These are phyloP conservation scores for Caenorhabditis uteleia DNA, from an alignment of 2,888 invertebrate genomes.

Conservation along the genomic window DNA sequence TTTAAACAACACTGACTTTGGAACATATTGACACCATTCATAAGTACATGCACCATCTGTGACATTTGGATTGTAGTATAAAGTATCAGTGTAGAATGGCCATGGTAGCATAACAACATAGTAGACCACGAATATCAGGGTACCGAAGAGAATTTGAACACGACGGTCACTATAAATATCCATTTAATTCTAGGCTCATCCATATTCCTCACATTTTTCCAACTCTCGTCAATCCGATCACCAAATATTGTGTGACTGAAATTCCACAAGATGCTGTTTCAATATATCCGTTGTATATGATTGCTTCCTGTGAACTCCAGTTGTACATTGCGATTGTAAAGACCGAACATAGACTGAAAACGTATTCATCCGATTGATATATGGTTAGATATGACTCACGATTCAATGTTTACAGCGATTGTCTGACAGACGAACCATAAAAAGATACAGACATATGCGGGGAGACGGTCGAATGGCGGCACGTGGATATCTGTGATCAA, in stretches of 20 bases:
- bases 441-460: constrained; percentile 40
- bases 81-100: constrained; percentile 37
- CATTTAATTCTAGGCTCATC: not conserved
- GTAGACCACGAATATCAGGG: constrained; percentile 33
- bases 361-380: not conserved
- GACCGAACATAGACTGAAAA: constrained; percentile 34
- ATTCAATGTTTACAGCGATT: constrained; percentile 40
- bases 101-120: constrained; percentile 42
- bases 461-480: constrained; percentile 37
- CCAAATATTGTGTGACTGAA: constrained; percentile 33
- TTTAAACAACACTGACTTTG: too few species aligned
- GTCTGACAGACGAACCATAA: constrained; percentile 44
- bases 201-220: constrained; percentile 32
- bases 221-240: constrained; percentile 39
- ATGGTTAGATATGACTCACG: constrained; percentile 2
- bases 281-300: constrained; percentile 49
- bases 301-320: constrained; percentile 50
- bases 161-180: constrained; percentile 34
- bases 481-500: constrained; percentile 28
- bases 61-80: constrained; percentile 33
- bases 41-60: constrained; percentile 44
- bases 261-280: constrained; percentile 37
- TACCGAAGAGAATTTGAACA: constrained; percentile 39
- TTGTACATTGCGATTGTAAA: constrained; percentile 53
- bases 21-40: constrained; percentile 40